Conservation (phyloP, 2,888 invertebrate genomes). For the Scaptomyza reducta region DNA sequence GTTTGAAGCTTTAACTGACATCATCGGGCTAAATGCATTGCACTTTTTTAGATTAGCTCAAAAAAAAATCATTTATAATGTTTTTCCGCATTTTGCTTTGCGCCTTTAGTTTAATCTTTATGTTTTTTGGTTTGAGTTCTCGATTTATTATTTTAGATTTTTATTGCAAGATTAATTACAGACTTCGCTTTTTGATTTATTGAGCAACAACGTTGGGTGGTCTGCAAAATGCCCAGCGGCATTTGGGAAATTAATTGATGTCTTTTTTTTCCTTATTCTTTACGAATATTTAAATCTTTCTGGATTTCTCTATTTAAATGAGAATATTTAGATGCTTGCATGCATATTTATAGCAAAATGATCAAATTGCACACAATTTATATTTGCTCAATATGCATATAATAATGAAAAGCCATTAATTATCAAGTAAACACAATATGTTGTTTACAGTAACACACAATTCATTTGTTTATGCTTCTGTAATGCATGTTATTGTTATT, state of each 20-base stretch:
- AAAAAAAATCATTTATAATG: conserved; percentile 49
- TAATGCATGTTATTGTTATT: conserved; percentile 3
- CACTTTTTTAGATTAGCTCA: conserved; percentile 14
- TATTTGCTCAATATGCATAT: conserved; percentile 36
- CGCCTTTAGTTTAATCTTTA: conserved; percentile 26
- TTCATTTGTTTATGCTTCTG: conserved; percentile 36
- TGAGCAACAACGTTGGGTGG: conserved; percentile 41
- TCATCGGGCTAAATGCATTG: conserved; percentile 49
- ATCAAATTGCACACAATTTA: conserved; percentile 18
- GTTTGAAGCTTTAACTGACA: conserved; percentile 37
- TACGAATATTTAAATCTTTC: conserved; percentile 10
- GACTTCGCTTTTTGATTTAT: conserved; percentile 65
- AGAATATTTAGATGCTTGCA: conserved; percentile 11
- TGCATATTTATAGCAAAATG: conserved; percentile 3
- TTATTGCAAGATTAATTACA: conserved; percentile 60
- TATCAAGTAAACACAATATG: conserved; percentile 34
- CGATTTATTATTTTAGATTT: conserved; percentile 10
- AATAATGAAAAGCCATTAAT: conserved; percentile 51
- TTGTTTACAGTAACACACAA: conserved; percentile 34
- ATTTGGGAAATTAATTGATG: neutral
- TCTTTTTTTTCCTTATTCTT: neutral
- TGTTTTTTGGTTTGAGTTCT: conserved; percentile 29
- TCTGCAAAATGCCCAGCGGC: conserved; percentile 23
- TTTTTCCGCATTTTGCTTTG: conserved; percentile 35
- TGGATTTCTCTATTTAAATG: conserved; percentile 7